These are phyloP conservation scores for Gastrophryne carolinensis DNA, from an alignment of 2,797 vertebrate species.

Conservation along the genomic window DNA sequence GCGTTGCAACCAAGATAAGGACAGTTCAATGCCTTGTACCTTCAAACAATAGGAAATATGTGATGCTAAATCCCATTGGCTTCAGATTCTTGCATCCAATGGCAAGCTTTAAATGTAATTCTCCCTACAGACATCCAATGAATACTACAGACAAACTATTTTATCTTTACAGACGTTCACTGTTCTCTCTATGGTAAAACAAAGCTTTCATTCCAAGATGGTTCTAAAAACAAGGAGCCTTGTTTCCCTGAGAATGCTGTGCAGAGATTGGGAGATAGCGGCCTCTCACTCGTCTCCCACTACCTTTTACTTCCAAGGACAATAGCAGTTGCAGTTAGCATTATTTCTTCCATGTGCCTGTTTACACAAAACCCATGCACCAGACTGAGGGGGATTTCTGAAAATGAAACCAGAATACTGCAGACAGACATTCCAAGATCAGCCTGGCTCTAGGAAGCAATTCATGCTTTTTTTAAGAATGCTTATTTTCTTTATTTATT, in stretches of 20 bases:
- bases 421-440: constrained; percentile 35
- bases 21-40: no score
- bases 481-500: constrained; percentile 40
- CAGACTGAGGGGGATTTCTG: constrained; percentile 38
- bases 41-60: no score
- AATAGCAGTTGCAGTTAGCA: constrained; percentile 42
- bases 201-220: not conserved
- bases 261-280: not conserved
- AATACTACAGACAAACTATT: not conserved
- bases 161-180: not conserved
- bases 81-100: no score
- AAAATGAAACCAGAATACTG: constrained; percentile 40
- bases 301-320: constrained; percentile 34
- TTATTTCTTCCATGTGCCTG: constrained; percentile 34
- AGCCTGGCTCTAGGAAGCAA: constrained; percentile 23
- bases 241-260: constrained; percentile 8
- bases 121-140: not conserved
- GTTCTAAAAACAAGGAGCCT: not conserved
- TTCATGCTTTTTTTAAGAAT: no score
- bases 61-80: no score
- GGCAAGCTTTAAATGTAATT: no score
- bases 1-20: no score
- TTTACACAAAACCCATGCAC: constrained; percentile 33
- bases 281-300: constrained; percentile 19
- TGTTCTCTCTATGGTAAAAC: not conserved